These are phyloP conservation scores for Callocephalon fimbriatum DNA, from an alignment of 2,113 vertebrate species.

Conservation along the genomic window DNA sequence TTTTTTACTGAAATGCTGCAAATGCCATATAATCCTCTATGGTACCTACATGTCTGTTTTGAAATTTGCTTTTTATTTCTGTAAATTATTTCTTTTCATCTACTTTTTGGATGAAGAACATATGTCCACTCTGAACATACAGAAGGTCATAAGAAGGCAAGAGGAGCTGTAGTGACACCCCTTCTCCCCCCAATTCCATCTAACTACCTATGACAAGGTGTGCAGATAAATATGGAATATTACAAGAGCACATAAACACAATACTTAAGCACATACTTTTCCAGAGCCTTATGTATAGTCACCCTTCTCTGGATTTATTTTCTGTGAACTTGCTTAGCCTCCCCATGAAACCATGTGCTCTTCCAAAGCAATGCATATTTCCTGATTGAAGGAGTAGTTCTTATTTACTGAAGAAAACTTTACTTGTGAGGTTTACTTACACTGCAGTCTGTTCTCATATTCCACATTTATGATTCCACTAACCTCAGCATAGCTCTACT, in stretches of 20 bases:
- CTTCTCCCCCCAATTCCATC: not conserved
- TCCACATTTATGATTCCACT: not conserved
- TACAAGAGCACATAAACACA: not conserved
- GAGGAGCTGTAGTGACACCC: not conserved
- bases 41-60: not conserved
- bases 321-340: not conserved
- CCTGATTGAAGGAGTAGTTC: not conserved
- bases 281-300: not conserved
- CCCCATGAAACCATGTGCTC: not conserved
- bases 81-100: not conserved
- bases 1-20: not conserved
- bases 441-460: not conserved
- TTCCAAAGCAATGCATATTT: not conserved
- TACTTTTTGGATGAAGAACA: not conserved
- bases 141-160: not conserved
- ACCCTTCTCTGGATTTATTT: not conserved
- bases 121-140: not conserved
- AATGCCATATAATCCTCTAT: not conserved
- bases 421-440: not conserved
- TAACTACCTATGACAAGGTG: not conserved
- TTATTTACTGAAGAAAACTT: not conserved
- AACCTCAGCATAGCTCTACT: not conserved
- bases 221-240: not conserved
- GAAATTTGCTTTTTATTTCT: not conserved
- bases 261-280: not conserved